Evolutionary conservation across 1,140 invertebrate genomes (phyloP).

Genomic region (Acromyrmex charruanus): DNA sequence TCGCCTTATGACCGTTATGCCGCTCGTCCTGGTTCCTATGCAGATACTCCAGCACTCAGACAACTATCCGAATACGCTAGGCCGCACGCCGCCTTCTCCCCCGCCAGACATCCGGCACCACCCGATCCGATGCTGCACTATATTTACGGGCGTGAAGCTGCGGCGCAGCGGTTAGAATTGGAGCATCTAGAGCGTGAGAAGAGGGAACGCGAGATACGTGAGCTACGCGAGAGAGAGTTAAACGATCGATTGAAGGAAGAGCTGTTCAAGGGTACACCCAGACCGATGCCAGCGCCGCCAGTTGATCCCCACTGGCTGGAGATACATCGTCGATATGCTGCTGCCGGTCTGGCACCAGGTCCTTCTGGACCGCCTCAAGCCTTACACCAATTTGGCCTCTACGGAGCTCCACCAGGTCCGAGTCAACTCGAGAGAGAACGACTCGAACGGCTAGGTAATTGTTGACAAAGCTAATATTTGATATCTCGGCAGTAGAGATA

Average conservation of each 20-base stretch:
- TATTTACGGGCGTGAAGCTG: conserved; percentile 90
- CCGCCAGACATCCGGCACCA: conserved; percentile 89
- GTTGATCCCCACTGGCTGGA: conserved; percentile 97
- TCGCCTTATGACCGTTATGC: conserved; percentile 92
- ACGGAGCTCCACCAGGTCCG: conserved; percentile 88
- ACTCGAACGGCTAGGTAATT: conserved; percentile 91
- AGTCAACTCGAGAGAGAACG: conserved; percentile 95
- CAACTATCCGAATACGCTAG: conserved; percentile 96
- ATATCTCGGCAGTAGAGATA: conserved; percentile 36
- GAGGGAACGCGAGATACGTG: conserved; percentile 93
- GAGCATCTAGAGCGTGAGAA: conserved; percentile 95
- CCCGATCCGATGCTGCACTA: conserved; percentile 93
- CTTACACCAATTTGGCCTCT: conserved; percentile 89
- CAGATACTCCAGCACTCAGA: conserved; percentile 96
- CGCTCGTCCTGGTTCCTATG: conserved; percentile 87
- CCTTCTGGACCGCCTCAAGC: conserved; percentile 86
- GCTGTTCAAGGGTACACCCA: conserved; percentile 90
- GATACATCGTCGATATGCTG: conserved; percentile 91
- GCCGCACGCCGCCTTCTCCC: conserved; percentile 94
- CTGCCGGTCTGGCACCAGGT: conserved; percentile 82
- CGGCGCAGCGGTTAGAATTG: conserved; percentile 92
- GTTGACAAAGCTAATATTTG: conserved; percentile 1
- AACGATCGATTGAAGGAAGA: conserved; percentile 94
- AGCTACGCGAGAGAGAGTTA: conserved; percentile 94
- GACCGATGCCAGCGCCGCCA: conserved; percentile 89